Base-by-base conservation (phyloP, 2,113 vertebrate species). In the Quiscalus mexicanus region DNA sequence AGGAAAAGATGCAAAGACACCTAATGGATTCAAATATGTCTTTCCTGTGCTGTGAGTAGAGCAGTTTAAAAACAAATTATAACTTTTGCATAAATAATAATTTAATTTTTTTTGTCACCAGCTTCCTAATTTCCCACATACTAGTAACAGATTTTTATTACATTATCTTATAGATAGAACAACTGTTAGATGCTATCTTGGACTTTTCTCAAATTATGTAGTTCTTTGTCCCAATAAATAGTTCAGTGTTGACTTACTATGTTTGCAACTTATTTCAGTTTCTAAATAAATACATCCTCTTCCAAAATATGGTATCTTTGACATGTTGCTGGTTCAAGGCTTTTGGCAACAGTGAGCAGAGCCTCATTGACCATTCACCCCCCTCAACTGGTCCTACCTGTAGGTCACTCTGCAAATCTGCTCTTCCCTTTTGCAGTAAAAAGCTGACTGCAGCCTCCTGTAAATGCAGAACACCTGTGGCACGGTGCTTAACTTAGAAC, bases 381-480 rank as follows among this genome's bases (percentile, higher is more conserved):
- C 5, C 28, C 49, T 89, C 37, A 50, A 14, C 0, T 41, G 31
- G 8, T 71, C 52, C 47, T 81, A 25, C 25, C 7, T 59, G 24
- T 31, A 13, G 31, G 31, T 55, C 31, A 55, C 53, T 55, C 52
- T 33, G 19, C 35, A 81, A 79, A 96, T 28, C 35, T 69, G 17
- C 68, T 31, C 23, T 62, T 42, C 52, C 37, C 52, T 94, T 64
- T 75, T 92, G 87, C 85, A 25, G 21, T 44, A 65, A 94, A 83
- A 93, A 88, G 11, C 84, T 74, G 35, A 53, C 25, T 60, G 85
- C 94, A 95, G 56, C 67, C 59, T 68, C 41, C 87, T 94, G 79
- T 73, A 87, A 91, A 77, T 90, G 92, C 93, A 89, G 84, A 95
- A 94, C 96, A 98, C 98, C 96, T 97, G 97, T 97, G 89, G 95